Evolutionary conservation across 2,888 invertebrate genomes (phyloP), one percentile per base, ranked within the genome.

Genomic region (Watsonalla binaria): DNA sequence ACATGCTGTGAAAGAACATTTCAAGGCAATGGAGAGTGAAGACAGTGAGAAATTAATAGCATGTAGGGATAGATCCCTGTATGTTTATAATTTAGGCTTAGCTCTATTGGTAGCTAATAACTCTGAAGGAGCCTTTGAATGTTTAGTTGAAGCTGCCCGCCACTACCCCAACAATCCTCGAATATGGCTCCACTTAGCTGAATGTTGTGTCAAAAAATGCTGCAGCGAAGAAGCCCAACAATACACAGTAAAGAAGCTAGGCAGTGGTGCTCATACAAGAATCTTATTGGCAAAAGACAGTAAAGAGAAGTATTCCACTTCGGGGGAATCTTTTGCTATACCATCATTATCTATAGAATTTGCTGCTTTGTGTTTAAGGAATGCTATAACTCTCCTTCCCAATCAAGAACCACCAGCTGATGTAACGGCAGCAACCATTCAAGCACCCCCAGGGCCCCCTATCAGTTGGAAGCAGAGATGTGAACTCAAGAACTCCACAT

Each of bases 101-200:
- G 93, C 96, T 14, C 90, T 98, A 68, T 91, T 99, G 46, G 95
- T 96, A 74, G 94, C 96, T 39, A 95, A 95, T 54, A 94, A 96
- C 67, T 94, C 96, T 0, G 92, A 93, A 58, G 95, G 96, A 70
- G 98, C 99, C 0, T 98, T 99, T 83, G 97, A 97, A 74, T 97
- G 96, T 79, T 93, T 98, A 47, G 94, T 96, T 11, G 95, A 97
- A 80, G 96, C 96, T 4, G 94, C 97, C 0, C 94, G 97, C 61
- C 93, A 95, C 55, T 96, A 96, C 72, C 96, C 96, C 59, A 95
- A 95, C 66, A 98, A 98, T 83, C 96, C 98, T 5, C 92, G 96
- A 54, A 92, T 99, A 46, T 99, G 99, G 98, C 89, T 98, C 55
- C 92, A 98, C 68, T 91, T 99, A 70, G 98, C 98, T 0, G 99